Evolutionary conservation across 2,797 vertebrate genomes (phyloP).

Genomic region (Bufotes viridis): DNA sequence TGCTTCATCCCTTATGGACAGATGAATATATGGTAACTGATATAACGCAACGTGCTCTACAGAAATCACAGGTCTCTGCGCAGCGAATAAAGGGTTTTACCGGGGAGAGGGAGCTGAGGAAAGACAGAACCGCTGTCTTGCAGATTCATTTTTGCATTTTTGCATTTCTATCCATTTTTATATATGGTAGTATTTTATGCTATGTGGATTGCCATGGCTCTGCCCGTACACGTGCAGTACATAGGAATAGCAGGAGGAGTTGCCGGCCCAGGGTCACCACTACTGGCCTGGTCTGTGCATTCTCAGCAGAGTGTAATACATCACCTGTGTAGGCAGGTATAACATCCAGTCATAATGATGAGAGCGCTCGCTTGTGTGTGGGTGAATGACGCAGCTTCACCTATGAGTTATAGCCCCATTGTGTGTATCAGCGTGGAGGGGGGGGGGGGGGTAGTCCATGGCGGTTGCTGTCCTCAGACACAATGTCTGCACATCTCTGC

Average conservation of each 20-base stretch:
- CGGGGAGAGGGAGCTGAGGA: too few species aligned
- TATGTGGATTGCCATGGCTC: not conserved
- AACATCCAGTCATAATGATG: not conserved
- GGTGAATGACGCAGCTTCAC: constrained; percentile 23
- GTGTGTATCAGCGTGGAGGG: not conserved
- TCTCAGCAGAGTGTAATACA: constrained; percentile 16
- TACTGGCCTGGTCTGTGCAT: not conserved
- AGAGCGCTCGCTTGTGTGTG: constrained; percentile 6
- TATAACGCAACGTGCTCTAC: too few species aligned
- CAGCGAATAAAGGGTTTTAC: too few species aligned
- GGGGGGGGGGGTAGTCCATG: constrained; percentile 10
- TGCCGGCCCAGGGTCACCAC: not conserved
- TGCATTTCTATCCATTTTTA: too few species aligned
- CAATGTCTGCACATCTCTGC: constrained; percentile 49
- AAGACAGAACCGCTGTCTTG: too few species aligned
- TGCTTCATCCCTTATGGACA: too few species aligned
- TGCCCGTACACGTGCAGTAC: not conserved
- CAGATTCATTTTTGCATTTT: too few species aligned
- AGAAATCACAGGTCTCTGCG: too few species aligned
- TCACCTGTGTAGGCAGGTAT: constrained; percentile 35
- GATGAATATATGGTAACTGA: too few species aligned
- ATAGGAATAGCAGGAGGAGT: not conserved
- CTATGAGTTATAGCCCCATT: constrained; percentile 51
- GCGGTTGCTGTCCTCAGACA: constrained; percentile 43
- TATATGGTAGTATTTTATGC: not conserved